Evolutionary conservation across 2,797 vertebrate species (phyloP), one percentile per base, ranked within the genome.

Genomic region (Linurgus olivaceus): DNA sequence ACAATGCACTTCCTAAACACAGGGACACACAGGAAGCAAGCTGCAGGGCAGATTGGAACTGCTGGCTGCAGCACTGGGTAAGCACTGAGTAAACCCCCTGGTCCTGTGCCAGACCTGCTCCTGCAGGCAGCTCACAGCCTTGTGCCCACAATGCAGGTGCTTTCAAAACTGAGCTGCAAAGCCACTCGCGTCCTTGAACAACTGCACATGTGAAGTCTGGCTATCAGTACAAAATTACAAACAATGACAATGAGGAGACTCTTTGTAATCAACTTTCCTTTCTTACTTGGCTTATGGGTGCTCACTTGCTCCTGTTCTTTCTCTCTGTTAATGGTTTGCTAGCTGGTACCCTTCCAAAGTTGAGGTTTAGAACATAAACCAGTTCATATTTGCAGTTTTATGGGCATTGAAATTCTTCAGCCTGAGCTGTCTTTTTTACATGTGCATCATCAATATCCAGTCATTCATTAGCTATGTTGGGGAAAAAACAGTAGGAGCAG

Each of bases 131-230:
- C 70, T 80, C 66, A 11, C 47, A 70, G 84, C 23, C 63, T 31
- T 54, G 37, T 59, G 47, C 26, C 40, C 6, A 0, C 58, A 55
- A 21, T 0, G 0, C 35, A 62, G 70, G 58, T 75, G 44, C 62
- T 51, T 52, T 68, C 29, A 42, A 62, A 65, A 85, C 74, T 11
- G 13, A 68, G 14, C 44, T 68, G 47, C 75, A 90, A 42, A 83
- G 23, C 48, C 38, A 18, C 44, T 71, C 20, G 9, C 0, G 2
- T 33, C 67, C 66, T 87, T 47, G 11, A 86, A 15, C 33, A 59
- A 17, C 58, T 55, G 31, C n/a, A 10, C 8, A 0, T 45, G 20
- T 70, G 44, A 76, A 35, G 26, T 66, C 63, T 45, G 55, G 35
- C 28, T 73, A 37, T 33, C 70, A 51, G 24, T 45, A 45, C 10